Conservation (phyloP, 2,888 invertebrate genomes). For the Eupithecia centaureata region DNA sequence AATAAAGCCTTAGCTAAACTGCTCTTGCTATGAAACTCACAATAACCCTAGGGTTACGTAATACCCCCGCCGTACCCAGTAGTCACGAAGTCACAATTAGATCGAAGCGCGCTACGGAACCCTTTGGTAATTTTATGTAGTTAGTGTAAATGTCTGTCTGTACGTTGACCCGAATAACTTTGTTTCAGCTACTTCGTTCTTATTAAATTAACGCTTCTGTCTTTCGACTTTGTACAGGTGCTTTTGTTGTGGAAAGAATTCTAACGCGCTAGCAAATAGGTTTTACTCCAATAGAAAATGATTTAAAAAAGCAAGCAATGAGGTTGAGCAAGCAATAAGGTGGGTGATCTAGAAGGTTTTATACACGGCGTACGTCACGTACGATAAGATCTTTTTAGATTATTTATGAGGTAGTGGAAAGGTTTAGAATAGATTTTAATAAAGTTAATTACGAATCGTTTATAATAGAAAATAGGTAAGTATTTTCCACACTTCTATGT, state of each 20-base stretch:
- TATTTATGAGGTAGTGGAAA: too few relatives aligned
- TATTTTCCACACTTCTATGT: too few relatives aligned
- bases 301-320: too few relatives aligned
- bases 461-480: too few relatives aligned
- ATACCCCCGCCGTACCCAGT: constrained; percentile 52
- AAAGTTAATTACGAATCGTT: too few relatives aligned
- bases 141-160: constrained; percentile 66
- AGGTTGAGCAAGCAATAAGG: too few relatives aligned
- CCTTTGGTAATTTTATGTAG: constrained; percentile 78
- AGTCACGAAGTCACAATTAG: constrained; percentile 79
- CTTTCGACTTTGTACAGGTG: neutral
- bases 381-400: too few relatives aligned
- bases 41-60: neutral
- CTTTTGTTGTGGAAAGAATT: neutral
- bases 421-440: too few relatives aligned
- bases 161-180: constrained; percentile 56
- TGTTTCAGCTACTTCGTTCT: constrained; percentile 36
- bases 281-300: neutral
- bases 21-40: neutral
- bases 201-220: constrained; percentile 29
- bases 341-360: too few relatives aligned
- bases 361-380: too few relatives aligned
- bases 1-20: neutral
- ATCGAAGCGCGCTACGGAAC: constrained; percentile 69
- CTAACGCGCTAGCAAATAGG: neutral